A percentile compares a stretch with the other conserved stretches of the same genome.
Conservation (phyloP, 2,888 invertebrate genomes). For the Drosophila atripex region DNA sequence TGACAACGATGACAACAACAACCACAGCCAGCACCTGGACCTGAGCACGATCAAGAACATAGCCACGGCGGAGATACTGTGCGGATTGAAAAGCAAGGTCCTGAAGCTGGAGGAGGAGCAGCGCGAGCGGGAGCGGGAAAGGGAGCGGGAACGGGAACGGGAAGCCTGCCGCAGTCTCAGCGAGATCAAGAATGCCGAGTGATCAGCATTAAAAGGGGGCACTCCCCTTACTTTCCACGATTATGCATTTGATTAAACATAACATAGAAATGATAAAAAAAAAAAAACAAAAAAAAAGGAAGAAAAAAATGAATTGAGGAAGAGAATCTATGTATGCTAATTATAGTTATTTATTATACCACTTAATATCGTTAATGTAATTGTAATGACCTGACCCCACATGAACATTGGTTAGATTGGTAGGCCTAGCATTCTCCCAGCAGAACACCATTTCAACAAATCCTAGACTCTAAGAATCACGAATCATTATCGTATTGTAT, state of each 20-base stretch:
- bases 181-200: slow-evolving; percentile 80
- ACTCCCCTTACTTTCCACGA: slow-evolving; percentile 9
- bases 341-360: slow-evolving; percentile 76
- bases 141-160: slow-evolving; percentile 59
- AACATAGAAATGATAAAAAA: slow-evolving; percentile 23
- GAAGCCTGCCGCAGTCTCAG: slow-evolving; percentile 72
- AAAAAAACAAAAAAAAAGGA: not conserved
- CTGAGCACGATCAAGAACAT: slow-evolving; percentile 80
- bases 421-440: slow-evolving; percentile 54
- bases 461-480: slow-evolving; percentile 58
- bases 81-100: slow-evolving; percentile 80
- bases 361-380: slow-evolving; percentile 74
- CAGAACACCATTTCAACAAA: slow-evolving; percentile 15
- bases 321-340: slow-evolving; percentile 63
- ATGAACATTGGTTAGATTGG: slow-evolving; percentile 62
- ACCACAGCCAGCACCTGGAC: slow-evolving; percentile 73
- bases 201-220: slow-evolving; percentile 19
- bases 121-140: slow-evolving; percentile 64
- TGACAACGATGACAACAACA: slow-evolving; percentile 67
- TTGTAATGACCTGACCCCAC: slow-evolving; percentile 53
- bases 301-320: slow-evolving; percentile 10
- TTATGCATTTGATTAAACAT: slow-evolving; percentile 70
- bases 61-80: slow-evolving; percentile 80
- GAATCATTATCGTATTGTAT: slow-evolving; percentile 36
- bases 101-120: slow-evolving; percentile 79